A percentile compares a stretch with the other conserved stretches of the same genome.
These are phyloP conservation scores for Apis dorsata DNA, from an alignment of 1,140 invertebrate species.

Conservation along the genomic window DNA sequence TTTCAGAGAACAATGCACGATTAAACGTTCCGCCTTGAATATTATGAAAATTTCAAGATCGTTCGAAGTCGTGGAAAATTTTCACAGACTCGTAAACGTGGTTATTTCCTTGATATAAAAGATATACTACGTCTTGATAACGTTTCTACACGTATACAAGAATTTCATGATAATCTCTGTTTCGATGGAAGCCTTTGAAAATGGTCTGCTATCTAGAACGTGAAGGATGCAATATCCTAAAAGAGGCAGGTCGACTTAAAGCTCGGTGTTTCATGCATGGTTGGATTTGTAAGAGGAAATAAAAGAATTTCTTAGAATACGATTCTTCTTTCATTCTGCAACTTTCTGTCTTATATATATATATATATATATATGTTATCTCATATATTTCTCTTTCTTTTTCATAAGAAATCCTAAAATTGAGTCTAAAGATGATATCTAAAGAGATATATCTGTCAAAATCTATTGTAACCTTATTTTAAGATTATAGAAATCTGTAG, in stretches of 20 bases:
- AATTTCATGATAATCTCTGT: slow-evolving; percentile 15
- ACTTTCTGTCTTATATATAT: not conserved
- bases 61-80: not conserved
- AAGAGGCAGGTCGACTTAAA: slow-evolving; percentile 31
- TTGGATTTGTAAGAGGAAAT: not conserved
- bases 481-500: too few species aligned
- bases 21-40: not conserved
- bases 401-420: not conserved
- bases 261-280: slow-evolving; percentile 39
- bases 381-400: not conserved
- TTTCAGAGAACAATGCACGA: not conserved
- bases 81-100: not conserved
- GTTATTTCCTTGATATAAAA: not conserved
- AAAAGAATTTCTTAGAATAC: not conserved
- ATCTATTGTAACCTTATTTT: too few species aligned
- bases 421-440: not conserved
- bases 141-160: not conserved
- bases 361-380: not conserved
- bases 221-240: slow-evolving; percentile 13
- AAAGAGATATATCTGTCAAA: too few species aligned
- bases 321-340: slow-evolving; percentile 3
- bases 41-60: not conserved
- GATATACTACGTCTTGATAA: not conserved
- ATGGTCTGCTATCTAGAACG: not conserved
- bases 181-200: slow-evolving; percentile 5